A percentile compares a stretch with the other conserved stretches of the same genome.
These are phyloP conservation scores for Turritopsis dohrnii DNA, from an alignment of 30 jellyfish, hydroid and myxozoan species.

Conservation along the genomic window DNA sequence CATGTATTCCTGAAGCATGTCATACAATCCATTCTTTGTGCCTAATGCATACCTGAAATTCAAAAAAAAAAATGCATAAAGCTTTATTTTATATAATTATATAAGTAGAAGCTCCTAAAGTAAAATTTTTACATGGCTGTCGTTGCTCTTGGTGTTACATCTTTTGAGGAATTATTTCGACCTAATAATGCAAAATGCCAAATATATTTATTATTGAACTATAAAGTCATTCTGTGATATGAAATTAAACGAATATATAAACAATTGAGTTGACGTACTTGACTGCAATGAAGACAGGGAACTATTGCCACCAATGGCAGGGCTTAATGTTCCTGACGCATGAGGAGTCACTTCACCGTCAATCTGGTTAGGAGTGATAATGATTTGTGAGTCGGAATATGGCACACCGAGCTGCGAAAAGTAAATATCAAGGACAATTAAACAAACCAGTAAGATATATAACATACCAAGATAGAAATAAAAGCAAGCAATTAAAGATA, in stretches of 20 bases:
- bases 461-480: no score
- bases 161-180: conserved; percentile 16
- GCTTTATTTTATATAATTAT: neutral
- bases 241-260: neutral
- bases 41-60: conserved; percentile 68
- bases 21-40: conserved; percentile 86
- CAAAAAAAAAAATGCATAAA: neutral
- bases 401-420: conserved; percentile 65
- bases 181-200: no score
- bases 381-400: conserved; percentile 74
- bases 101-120: no score
- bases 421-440: neutral
- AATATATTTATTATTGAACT: no score
- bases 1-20: conserved; percentile 90
- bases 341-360: conserved; percentile 61
- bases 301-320: conserved; percentile 61
- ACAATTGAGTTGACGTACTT: conserved; percentile 30
- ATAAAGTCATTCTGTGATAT: neutral
- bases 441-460: neutral
- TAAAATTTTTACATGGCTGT: conserved; percentile 52
- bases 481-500: no score
- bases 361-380: conserved; percentile 55
- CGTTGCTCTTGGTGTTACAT: conserved; percentile 55
- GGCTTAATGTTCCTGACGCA: conserved; percentile 54
- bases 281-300: conserved; percentile 63